Percentiles rank a stretch among this genome's conserved stretches.
phyloP scores from a whole-genome alignment of 2,113 vertebrate genomes.

The Platichthys flesus region DNA sequence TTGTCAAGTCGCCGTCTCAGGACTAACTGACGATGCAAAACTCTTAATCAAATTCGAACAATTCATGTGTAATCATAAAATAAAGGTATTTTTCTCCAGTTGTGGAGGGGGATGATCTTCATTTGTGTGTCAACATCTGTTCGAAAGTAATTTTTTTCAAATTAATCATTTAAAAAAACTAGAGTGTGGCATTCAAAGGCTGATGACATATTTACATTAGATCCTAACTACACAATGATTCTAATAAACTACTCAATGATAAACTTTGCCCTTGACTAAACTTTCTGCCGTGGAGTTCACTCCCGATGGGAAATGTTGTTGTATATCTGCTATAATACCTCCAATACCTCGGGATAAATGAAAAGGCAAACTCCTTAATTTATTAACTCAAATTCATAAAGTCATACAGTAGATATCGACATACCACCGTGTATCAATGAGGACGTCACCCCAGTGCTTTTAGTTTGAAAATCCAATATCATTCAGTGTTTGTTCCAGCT shows the following conservation, averaged over 20 bases:
- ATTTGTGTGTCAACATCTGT: too few species aligned
- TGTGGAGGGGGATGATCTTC: too few species aligned
- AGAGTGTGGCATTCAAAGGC: background rate
- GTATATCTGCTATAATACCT: too few species aligned
- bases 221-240: background rate
- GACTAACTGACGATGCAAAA: too few species aligned
- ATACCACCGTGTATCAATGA: background rate
- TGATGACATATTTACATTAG: background rate
- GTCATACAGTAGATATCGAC: background rate
- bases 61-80: too few species aligned
- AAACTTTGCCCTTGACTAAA: background rate
- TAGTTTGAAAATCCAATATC: too few species aligned
- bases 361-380: background rate
- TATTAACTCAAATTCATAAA: background rate
- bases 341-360: background rate
- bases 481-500: too few species aligned
- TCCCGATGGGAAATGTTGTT: background rate
- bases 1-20: too few species aligned
- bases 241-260: constrained; percentile 13
- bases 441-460: too few species aligned
- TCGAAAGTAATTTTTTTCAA: too few species aligned
- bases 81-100: too few species aligned
- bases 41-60: too few species aligned
- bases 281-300: background rate
- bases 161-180: background rate